These are phyloP conservation scores for Incurvaria masculella DNA, from an alignment of 2,888 invertebrate genomes.

Conservation along the genomic window DNA sequence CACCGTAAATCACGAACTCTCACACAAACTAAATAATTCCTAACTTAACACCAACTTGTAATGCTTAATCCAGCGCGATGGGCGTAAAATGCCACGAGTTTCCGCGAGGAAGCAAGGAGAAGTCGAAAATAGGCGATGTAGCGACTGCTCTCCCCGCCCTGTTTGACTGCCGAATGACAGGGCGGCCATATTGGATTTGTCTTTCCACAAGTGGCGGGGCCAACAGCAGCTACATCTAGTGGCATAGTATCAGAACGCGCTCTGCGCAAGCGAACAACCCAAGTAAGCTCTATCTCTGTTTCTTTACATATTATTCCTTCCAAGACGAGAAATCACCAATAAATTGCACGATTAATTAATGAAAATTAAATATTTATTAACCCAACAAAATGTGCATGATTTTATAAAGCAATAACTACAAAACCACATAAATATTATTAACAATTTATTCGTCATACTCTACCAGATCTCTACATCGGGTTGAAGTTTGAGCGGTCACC, in stretches of 20 bases:
- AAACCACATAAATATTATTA: too few species aligned
- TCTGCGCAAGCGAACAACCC: too few species aligned
- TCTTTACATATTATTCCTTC: too few species aligned
- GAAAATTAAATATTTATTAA: too few species aligned
- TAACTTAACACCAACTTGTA: constrained; percentile 23
- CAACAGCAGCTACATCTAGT: constrained; percentile 3
- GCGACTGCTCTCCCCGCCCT: constrained; percentile 55
- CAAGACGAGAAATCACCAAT: too few species aligned
- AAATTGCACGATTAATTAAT: too few species aligned
- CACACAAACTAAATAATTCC: constrained; percentile 43
- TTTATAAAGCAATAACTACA: too few species aligned
- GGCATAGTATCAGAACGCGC: background rate
- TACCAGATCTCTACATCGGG: too few species aligned
- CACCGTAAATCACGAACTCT: constrained; percentile 42
- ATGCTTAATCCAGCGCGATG: constrained; percentile 28
- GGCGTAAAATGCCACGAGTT: constrained; percentile 47
- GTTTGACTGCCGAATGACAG: constrained; percentile 50
- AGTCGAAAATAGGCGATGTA: constrained; percentile 45
- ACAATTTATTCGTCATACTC: too few species aligned
- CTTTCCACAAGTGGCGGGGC: constrained; percentile 2
- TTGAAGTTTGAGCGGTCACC: too few species aligned
- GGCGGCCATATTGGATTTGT: constrained; percentile 43
- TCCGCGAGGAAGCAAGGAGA: constrained; percentile 52
- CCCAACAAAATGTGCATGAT: too few species aligned
- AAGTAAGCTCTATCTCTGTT: too few species aligned